Percentiles rank a stretch among this genome's conserved stretches.
These are phyloP conservation scores for Crotophaga sulcirostris DNA, from an alignment of 2,113 vertebrate genomes.

Conservation along the genomic window DNA sequence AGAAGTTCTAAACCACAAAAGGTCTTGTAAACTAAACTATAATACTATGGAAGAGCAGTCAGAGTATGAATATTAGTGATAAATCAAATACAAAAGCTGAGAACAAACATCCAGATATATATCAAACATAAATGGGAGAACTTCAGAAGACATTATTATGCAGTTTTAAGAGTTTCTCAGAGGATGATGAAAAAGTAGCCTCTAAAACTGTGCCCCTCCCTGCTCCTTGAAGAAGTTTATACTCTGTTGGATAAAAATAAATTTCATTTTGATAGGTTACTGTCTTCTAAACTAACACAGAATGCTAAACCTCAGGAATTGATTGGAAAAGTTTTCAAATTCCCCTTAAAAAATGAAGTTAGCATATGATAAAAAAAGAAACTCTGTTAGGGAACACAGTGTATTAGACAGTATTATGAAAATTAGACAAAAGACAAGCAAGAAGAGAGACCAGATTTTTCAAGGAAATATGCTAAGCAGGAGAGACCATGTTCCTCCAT, in stretches of 20 bases:
- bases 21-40: background rate
- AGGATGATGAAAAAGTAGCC: background rate
- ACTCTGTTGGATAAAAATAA: background rate
- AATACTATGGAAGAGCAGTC: background rate
- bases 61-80: background rate
- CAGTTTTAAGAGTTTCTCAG: background rate
- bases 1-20: background rate
- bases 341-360: background rate
- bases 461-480: background rate
- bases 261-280: background rate
- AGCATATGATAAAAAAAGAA: background rate
- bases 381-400: background rate
- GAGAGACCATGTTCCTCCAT: background rate
- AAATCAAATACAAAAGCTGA: background rate
- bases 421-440: background rate
- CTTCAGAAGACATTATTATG: background rate
- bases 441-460: background rate
- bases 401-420: background rate
- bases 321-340: background rate
- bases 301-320: background rate
- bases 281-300: background rate
- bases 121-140: background rate
- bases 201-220: background rate
- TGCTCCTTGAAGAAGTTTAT: background rate
- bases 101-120: background rate